Percentiles rank a stretch among this genome's conserved stretches.
Evolutionary conservation across 1,140 invertebrate genomes (phyloP).

Genomic region (Drosophila paulistorum): DNA sequence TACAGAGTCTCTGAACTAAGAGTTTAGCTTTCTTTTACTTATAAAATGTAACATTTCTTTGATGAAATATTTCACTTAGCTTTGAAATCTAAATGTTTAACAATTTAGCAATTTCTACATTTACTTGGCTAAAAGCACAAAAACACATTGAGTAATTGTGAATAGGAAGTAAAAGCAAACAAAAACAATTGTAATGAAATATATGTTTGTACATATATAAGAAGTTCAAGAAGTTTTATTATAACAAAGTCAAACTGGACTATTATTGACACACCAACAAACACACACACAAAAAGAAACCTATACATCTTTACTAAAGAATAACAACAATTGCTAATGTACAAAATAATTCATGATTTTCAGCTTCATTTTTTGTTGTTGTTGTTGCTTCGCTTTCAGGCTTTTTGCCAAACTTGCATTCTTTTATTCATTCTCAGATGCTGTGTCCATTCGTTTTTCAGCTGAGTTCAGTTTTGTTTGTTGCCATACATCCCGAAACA

Average conservation of each 20-base stretch:
- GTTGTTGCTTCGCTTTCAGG: neutral
- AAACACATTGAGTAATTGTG: slow-evolving; percentile 75
- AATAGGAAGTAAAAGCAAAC: slow-evolving; percentile 32
- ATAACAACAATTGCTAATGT: slow-evolving; percentile 73
- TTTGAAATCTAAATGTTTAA: slow-evolving; percentile 64
- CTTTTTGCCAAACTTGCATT: slow-evolving; percentile 44
- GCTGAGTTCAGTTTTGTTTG: slow-evolving; percentile 51
- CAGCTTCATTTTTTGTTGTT: slow-evolving; percentile 40
- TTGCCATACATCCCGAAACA: slow-evolving; percentile 23
- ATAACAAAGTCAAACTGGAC: slow-evolving; percentile 68
- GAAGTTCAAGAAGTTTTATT: slow-evolving; percentile 44
- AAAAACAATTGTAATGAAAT: slow-evolving; percentile 43
- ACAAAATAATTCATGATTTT: slow-evolving; percentile 79
- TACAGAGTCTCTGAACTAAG: no score
- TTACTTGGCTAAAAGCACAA: slow-evolving; percentile 35
- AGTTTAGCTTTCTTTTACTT: no score
- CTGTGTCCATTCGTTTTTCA: slow-evolving; percentile 44
- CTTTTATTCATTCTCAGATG: slow-evolving; percentile 47
- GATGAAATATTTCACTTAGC: slow-evolving; percentile 21
- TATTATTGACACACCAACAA: slow-evolving; percentile 50
- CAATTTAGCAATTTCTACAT: slow-evolving; percentile 49
- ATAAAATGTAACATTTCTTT: neutral
- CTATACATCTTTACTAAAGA: slow-evolving; percentile 2
- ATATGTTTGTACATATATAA: slow-evolving; percentile 40
- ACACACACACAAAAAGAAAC: no score